phyloP scores from a whole-genome alignment of 2,113 vertebrate genomes.

The Ardeotis arabs region DNA sequence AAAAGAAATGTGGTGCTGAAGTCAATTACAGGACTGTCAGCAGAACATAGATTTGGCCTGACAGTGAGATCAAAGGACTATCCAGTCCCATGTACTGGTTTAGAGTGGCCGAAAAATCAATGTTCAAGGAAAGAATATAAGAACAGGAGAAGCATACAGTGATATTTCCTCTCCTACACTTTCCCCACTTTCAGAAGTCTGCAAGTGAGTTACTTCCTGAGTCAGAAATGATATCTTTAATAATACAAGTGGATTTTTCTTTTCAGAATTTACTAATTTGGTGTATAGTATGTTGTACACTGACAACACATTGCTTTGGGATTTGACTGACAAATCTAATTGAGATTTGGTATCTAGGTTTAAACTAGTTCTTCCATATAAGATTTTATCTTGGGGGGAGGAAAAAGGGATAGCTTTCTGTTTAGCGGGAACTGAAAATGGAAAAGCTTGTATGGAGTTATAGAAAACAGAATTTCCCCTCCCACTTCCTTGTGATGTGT shows the following conservation, averaged over 20 bases:
- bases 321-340: not conserved
- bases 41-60: not conserved
- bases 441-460: not conserved
- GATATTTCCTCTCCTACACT: not conserved
- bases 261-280: not conserved
- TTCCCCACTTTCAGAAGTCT: not conserved
- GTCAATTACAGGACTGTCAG: not conserved
- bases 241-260: not conserved
- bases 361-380: not conserved
- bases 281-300: not conserved
- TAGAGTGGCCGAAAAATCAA: not conserved
- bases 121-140: not conserved
- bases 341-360: not conserved
- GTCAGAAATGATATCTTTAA: not conserved
- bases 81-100: accelerated
- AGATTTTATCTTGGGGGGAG: not conserved
- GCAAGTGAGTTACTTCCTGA: not conserved
- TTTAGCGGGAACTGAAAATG: not conserved
- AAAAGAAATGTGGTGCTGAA: not conserved
- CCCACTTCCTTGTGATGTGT: not conserved
- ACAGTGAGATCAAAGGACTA: not conserved
- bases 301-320: not conserved
- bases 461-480: not conserved
- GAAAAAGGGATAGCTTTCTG: not conserved
- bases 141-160: not conserved